phyloP scores from a whole-genome alignment of 2,888 invertebrate genomes.

The Polymixis flavicincta region DNA sequence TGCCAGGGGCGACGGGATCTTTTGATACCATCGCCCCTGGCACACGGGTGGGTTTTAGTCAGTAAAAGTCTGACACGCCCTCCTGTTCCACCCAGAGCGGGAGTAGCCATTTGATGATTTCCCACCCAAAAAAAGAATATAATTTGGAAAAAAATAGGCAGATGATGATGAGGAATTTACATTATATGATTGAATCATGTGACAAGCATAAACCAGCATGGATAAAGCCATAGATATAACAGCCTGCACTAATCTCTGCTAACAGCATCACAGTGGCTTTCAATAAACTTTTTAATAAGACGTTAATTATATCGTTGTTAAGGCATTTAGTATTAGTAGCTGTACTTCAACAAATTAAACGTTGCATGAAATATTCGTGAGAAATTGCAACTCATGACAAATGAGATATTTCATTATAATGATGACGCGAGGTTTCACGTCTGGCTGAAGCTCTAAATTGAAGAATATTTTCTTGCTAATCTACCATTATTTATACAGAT shows the following conservation, averaged over 20 bases:
- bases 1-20: no score
- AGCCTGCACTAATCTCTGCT: neutral
- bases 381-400: conserved; percentile 57
- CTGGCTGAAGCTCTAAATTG: conserved; percentile 24
- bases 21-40: no score
- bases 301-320: neutral
- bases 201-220: neutral
- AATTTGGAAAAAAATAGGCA: neutral
- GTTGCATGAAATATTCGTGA: conserved; percentile 19
- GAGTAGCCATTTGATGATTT: no score
- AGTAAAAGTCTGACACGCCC: no score
- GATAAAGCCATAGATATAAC: no score
- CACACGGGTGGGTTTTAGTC: no score
- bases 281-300: neutral
- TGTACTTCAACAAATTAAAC: neutral
- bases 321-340: neutral
- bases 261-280: neutral
- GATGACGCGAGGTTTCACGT: conserved; percentile 14
- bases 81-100: no score
- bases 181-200: neutral
- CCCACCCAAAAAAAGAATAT: no score
- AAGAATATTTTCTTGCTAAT: conserved; percentile 11
- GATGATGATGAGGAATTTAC: neutral
- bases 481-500: no score
- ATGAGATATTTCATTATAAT: conserved; percentile 52